Base-by-base conservation (phyloP, 2,888 invertebrate species). In the Catonia carolina region DNA sequence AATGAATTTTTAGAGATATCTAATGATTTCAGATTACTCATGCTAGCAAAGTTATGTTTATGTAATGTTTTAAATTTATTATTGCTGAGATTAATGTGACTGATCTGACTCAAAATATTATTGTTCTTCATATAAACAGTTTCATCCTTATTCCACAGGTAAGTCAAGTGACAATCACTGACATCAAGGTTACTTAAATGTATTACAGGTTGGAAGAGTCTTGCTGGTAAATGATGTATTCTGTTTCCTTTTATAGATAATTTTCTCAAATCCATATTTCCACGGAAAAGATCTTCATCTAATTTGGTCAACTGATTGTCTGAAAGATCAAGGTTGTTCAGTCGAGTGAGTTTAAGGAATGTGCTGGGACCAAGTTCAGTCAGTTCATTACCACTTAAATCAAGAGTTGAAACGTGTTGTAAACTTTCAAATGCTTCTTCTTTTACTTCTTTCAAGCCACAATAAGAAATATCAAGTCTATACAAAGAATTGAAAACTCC, bases 1-100 rank as follows among this genome's bases (percentile, higher is more conserved):
- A 89, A 72, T 1, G 83, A 83, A 71, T 86, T 86, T 63, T 80
- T 76, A 58, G 78, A 76, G 35, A 85, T 73, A 66, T 84, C 83
- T 2, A 86, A 71, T 37, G 78, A 60, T 36, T 61, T 57, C 10
- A 66, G 47, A 20, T 55, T 59, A 17, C 54, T 45, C 56, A 64
- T 54, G 47, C 60, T 60, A 33, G 58, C 58, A 52, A 67, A 65
- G 18, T 63, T 62, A 33, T 61, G 55, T 27, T 60, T 57, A 47
- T 65, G 65, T 12, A 67, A 50, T 2, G 75, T 75, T 20, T 69
- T 74, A 41, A 83, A 76, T 53, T 75, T 74, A 66, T 86, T 86
- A 61, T 81, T 75, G 5, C 80, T 79, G 56, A 79, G 68, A 45
- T 77, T 75, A n/a, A 81, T 65, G 8, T 75, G 73, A 27, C 71